Conservation (phyloP, 1,140 invertebrate species). For the Ruditapes philippinarum region DNA sequence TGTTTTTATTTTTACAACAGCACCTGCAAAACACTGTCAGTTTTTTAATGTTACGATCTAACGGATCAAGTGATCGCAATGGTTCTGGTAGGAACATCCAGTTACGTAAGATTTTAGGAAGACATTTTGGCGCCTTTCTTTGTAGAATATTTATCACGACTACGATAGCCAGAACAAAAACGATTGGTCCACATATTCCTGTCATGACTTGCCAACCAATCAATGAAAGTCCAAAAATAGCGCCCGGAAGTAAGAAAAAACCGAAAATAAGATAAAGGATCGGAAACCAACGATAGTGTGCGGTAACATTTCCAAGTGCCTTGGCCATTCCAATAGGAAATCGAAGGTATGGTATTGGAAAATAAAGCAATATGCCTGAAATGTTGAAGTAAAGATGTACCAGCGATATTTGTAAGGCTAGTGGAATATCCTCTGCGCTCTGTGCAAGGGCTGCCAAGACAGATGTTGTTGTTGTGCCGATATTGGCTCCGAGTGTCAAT, state of each 20-base stretch:
- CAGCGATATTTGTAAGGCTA: constrained; percentile 89
- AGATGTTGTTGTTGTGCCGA: constrained; percentile 89
- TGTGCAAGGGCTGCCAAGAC: constrained; percentile 88
- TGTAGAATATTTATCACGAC: constrained; percentile 87
- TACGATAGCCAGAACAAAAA: constrained; percentile 84
- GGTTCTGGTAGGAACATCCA: constrained; percentile 88
- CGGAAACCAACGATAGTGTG: constrained; percentile 89
- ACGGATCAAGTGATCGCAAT: constrained; percentile 87
- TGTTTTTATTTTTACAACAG: neutral
- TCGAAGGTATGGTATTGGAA: constrained; percentile 89
- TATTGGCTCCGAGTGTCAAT: constrained; percentile 89
- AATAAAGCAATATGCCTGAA: constrained; percentile 90
- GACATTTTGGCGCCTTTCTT: constrained; percentile 81
- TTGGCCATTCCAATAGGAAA: constrained; percentile 89
- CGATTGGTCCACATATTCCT: constrained; percentile 78
- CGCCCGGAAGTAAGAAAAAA: constrained; percentile 88
- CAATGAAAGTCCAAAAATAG: constrained; percentile 87
- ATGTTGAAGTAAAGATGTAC: constrained; percentile 90
- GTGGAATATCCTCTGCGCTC: constrained; percentile 78
- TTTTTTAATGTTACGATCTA: constrained; percentile 76
- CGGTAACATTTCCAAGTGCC: constrained; percentile 88
- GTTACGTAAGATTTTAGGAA: constrained; percentile 86
- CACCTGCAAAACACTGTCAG: neutral
- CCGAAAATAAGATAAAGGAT: constrained; percentile 88
- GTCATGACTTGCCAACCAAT: constrained; percentile 79